Evolutionary conservation across 2,797 vertebrate genomes (phyloP).

Genomic region (Okamejei kenojei): DNA sequence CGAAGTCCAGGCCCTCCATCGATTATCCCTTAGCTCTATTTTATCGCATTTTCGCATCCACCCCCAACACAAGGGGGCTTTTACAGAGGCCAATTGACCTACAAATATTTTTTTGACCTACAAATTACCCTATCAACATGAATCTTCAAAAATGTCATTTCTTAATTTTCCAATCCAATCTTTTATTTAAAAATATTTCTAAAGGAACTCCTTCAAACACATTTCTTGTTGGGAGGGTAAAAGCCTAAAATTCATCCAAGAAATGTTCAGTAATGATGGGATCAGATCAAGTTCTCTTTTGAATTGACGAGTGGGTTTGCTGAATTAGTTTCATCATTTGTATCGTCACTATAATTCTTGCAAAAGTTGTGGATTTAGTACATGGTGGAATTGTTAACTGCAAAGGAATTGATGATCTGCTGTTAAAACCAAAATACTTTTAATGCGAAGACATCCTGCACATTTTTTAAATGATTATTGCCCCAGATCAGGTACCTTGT

Average conservation of each 20-base stretch:
- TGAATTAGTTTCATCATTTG: not conserved
- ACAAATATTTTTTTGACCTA: too few relatives aligned
- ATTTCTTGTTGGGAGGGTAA: not conserved
- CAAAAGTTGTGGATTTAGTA: not conserved
- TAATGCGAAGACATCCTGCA: not conserved
- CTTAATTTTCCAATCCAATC: too few relatives aligned
- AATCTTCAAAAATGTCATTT: too few relatives aligned
- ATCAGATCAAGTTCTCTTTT: not conserved
- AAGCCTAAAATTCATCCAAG: not conserved
- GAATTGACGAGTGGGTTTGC: not conserved
- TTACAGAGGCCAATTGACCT: too few relatives aligned
- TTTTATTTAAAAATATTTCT: not conserved
- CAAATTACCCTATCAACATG: too few relatives aligned
- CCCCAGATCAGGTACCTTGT: not conserved
- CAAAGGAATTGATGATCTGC: not conserved
- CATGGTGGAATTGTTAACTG: not conserved
- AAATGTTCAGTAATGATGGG: not conserved
- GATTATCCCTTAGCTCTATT: too few relatives aligned
- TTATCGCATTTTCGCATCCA: too few relatives aligned
- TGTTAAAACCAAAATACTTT: not conserved
- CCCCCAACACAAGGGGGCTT: too few relatives aligned
- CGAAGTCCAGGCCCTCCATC: too few relatives aligned
- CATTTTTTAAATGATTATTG: not conserved
- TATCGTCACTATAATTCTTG: not conserved
- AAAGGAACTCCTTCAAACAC: too few relatives aligned